Conservation (phyloP, 2,888 invertebrate species). For the Troides aeacus region DNA sequence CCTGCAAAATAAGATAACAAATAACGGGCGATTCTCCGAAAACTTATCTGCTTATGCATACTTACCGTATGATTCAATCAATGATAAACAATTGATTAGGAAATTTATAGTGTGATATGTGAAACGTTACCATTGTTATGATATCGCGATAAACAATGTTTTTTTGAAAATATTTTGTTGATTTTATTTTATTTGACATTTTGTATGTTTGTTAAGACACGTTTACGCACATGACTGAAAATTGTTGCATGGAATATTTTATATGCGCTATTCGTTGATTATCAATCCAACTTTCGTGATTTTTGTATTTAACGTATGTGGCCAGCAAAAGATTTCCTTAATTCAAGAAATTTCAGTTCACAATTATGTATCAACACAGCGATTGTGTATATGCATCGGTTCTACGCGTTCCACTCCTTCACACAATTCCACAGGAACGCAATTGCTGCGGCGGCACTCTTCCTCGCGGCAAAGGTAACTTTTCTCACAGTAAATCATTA, state of each 20-base stretch:
- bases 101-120: no score
- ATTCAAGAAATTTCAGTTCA: conserved; percentile 79
- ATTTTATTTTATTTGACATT: neutral
- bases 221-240: conserved; percentile 14
- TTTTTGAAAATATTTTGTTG: no score
- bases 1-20: no score
- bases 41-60: no score
- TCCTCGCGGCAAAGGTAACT: conserved; percentile 94
- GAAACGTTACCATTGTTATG: no score
- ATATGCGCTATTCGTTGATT: neutral
- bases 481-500: neutral
- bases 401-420: conserved; percentile 99
- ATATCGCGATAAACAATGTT: no score
- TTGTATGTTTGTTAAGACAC: neutral
- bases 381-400: conserved; percentile 99
- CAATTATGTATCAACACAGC: conserved; percentile 99
- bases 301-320: neutral
- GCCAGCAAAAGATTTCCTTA: conserved; percentile 21
- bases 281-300: neutral
- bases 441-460: conserved; percentile 96
- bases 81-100: no score
- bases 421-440: conserved; percentile 96
- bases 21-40: no score
- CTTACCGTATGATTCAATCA: no score
- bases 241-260: neutral